Percentiles rank a stretch among this genome's conserved stretches.
These are phyloP conservation scores for Pollenia angustigena DNA, from an alignment of 2,888 invertebrate genomes.

Conservation along the genomic window DNA sequence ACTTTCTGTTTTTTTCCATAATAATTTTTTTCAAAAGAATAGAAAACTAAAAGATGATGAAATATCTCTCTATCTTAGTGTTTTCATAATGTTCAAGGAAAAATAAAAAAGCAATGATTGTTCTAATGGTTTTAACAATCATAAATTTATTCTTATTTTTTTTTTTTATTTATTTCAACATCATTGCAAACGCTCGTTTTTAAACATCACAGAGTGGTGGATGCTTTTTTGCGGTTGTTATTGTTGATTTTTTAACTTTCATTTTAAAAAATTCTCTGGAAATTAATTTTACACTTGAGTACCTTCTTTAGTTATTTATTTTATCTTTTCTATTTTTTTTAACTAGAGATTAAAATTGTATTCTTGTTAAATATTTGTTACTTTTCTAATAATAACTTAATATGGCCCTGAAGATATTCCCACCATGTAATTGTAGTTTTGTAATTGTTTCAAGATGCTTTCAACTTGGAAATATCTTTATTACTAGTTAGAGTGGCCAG, in stretches of 20 bases:
- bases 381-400: conserved; percentile 60
- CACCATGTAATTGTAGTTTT: conserved; percentile 55
- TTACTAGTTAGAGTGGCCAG: background rate
- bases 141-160: conserved; percentile 4
- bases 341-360: conserved; percentile 27
- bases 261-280: conserved; percentile 43
- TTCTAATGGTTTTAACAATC: background rate
- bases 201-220: background rate
- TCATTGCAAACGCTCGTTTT: background rate
- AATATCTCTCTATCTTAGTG: too few species aligned
- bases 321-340: conserved; percentile 18
- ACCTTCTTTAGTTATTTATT: conserved; percentile 55
- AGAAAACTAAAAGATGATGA: too few species aligned
- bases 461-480: conserved; percentile 8
- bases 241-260: conserved; percentile 38
- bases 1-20: too few species aligned
- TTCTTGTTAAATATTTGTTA: conserved; percentile 55
- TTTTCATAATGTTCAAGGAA: too few species aligned
- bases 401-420: conserved; percentile 58
- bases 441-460: conserved; percentile 38
- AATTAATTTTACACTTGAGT: conserved; percentile 59
- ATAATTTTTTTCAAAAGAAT: too few species aligned
- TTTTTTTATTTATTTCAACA: too few species aligned
- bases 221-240: background rate
- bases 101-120: background rate